Base-by-base conservation (phyloP, 2,113 vertebrate genomes). In the Delphinapterus leucas region DNA sequence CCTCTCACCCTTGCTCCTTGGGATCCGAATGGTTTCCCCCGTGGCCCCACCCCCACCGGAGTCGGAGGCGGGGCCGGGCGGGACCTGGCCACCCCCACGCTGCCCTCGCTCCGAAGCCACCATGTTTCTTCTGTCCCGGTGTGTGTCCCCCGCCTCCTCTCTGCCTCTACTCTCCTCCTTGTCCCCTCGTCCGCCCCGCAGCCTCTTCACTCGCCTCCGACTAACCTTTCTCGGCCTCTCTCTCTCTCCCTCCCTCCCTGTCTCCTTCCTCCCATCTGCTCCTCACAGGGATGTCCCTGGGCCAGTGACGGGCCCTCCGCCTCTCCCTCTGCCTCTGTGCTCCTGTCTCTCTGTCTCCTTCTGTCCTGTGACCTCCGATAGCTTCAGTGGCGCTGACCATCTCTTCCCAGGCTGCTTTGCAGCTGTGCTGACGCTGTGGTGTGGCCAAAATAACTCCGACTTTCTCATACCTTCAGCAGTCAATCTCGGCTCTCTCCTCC, bases 81-180 rank as follows among this genome's bases (percentile, higher is more conserved):
- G 83, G 89, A 41, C 88, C 94, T 18, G 61, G 61, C 93, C 38
- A 70, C 96, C 93, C 81, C 93, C 97, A 97, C 96, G 10, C 84
- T 63, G 90, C 76, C 95, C 92, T 79, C 8, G 0, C 97, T 82
- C 93, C 68, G 12, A 68, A 97, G 96, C 93, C 96, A 44, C 96
- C 83, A 93, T 96, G 96, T 96, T 79, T 81, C 95, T 93, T 85
- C 90, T 10, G 92, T 80, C 91, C 73, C 55, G n/a, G 73, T 97
- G 11, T 97, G 97, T 95, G 81, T 98, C 90, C 95, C 88, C 96
- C 67, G 93, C 98, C 55, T 81, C 97, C 97, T 98, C 98, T 98
- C 97, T 95, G 98, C 98, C 98, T 98, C 98, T 98, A 98, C 98
- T 97, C 98, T 97, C 91, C 88, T 94, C 97, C 87, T 93, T 77